Evolutionary conservation across 2,797 vertebrate genomes (phyloP).

Genomic region (Todus mexicanus): DNA sequence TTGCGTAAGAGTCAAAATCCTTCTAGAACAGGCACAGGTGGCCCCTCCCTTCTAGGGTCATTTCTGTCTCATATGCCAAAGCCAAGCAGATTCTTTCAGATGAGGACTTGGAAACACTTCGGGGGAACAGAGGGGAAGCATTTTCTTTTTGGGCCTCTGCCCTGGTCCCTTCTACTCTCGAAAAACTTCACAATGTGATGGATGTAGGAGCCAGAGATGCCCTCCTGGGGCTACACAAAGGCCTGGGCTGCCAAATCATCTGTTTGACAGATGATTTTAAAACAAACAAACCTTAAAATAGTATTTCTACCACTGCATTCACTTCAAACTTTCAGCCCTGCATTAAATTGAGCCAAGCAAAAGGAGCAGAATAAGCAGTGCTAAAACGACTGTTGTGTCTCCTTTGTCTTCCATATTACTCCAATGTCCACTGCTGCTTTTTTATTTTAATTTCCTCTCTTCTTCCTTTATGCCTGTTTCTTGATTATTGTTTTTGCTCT

Average conservation of each 20-base stretch:
- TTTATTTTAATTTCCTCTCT: neutral
- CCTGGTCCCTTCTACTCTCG: neutral
- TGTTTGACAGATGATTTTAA: neutral
- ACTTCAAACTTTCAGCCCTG: neutral
- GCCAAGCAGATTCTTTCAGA: constrained; percentile 6
- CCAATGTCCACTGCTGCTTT: neutral
- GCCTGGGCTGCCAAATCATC: neutral
- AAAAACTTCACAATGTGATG: neutral
- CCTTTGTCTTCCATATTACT: neutral
- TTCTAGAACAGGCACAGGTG: neutral
- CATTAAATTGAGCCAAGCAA: neutral
- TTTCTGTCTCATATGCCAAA: constrained; percentile 5
- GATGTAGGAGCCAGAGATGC: neutral
- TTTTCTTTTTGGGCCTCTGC: neutral
- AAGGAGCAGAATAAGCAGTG: neutral
- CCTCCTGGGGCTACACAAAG: constrained; percentile 1
- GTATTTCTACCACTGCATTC: neutral
- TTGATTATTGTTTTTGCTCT: neutral
- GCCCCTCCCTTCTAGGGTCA: neutral
- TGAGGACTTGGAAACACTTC: constrained; percentile 10
- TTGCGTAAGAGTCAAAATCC: neutral
- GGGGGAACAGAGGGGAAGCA: neutral
- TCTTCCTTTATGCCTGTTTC: neutral
- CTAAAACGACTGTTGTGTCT: neutral
- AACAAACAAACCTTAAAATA: constrained; percentile 47